Base-by-base conservation (phyloP, 2,113 vertebrate genomes). In the Ellobius talpinus region DNA sequence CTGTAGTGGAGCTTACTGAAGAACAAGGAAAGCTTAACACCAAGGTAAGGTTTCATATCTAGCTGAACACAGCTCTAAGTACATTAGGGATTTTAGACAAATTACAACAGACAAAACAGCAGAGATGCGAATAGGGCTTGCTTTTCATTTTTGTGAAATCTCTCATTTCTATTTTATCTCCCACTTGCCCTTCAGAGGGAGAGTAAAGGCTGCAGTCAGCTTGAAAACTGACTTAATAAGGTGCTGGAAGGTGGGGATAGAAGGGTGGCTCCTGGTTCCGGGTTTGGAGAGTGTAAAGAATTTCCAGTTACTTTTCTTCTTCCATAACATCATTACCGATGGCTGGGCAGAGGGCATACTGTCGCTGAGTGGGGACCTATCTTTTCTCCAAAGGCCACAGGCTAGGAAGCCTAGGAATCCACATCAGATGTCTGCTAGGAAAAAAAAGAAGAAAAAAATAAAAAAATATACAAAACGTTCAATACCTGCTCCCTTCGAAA, bases 241-340 rank as follows among this genome's bases (percentile, higher is more conserved):
- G 17, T 86, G 90, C 72, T 52, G 8, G 47, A 23, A 52, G 12
- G 47, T 29, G 5, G 23, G 13, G 7, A 14, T 45, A 7, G 66
- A 14, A 55, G 33, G 14, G 87, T 50, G 16, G 19, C 81, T 87
- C 26, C n/a, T 5, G 31, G 0, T 88, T 42, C 52, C 11, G 70
- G 47, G 12, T 79, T 96, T 58, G 87, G 84, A 87, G 52, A 85
- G 55, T 58, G 50, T 45, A 5, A 72, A 93, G 79, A n/a, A 78
- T 36, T 29, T 77, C 50, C 82, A 39, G 10, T 93, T 77, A 95
- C 89, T 85, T 97, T 95, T 91, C 88, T 92, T 55, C 31, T 90
- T 90, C 66, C 42, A 91, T 39, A 76, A 93, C 89, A 84, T 70
- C 63, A 12, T 31, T 73, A 31, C 8, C 61, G 31, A 65, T 19